Percentiles rank a stretch among this genome's conserved stretches.
Evolutionary conservation across 2,113 vertebrate genomes (phyloP).

Genomic region (Heptranchias perlo): DNA sequence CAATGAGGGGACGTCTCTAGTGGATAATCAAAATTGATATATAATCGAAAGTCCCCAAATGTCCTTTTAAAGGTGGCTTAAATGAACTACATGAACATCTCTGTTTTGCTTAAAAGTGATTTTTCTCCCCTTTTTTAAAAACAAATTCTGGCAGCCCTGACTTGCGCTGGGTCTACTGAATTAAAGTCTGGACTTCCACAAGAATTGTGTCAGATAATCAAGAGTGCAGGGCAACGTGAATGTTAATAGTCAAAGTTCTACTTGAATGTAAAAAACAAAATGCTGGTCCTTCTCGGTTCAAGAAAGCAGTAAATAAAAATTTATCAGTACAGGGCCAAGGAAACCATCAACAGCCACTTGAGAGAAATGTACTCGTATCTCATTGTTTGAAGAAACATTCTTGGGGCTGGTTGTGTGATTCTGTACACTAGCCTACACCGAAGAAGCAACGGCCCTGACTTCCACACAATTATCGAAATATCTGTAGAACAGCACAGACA

Average conservation of each 20-base stretch:
- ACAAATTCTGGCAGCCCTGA: too few relatives aligned
- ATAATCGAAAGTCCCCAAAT: not conserved
- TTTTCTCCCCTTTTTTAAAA: too few relatives aligned
- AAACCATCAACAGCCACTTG: not conserved
- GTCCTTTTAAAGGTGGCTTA: too few relatives aligned
- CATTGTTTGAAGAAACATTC: not conserved
- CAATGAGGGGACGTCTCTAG: not conserved
- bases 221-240: too few relatives aligned
- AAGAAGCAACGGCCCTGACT: not conserved
- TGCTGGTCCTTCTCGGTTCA: not conserved
- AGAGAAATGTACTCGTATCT: not conserved
- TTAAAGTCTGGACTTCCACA: too few relatives aligned
- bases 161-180: too few relatives aligned
- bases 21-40: not conserved
- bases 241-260: too few relatives aligned
- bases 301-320: not conserved
- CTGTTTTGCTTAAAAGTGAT: too few relatives aligned
- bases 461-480: not conserved
- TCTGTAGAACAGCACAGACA: not conserved
- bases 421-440: not conserved
- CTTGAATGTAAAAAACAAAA: too few relatives aligned
- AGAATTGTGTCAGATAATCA: too few relatives aligned
- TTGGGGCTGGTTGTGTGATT: not conserved
- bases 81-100: too few relatives aligned
- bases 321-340: not conserved